Evolutionary conservation across 2,113 vertebrate species (phyloP).

Genomic region (Regulus satrapa): DNA sequence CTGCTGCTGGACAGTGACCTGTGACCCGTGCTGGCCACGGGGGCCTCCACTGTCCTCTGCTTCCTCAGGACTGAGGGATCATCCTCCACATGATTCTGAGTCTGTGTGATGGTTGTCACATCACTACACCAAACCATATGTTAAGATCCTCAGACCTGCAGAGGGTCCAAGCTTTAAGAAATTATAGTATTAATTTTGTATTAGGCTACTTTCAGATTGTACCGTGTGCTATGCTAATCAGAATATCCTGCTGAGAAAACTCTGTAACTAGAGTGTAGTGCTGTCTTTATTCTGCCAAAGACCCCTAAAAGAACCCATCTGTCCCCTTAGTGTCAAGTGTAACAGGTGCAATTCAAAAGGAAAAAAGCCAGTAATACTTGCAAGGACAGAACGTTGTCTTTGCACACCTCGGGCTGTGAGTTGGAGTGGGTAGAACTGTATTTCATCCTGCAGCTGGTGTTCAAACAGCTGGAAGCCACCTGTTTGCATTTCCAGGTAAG

Average conservation of each 20-base stretch:
- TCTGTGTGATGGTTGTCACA: neutral
- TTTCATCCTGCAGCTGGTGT: neutral
- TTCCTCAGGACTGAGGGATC: neutral
- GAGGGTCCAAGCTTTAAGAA: neutral
- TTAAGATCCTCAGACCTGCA: neutral
- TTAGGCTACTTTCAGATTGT: neutral
- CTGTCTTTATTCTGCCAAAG: neutral
- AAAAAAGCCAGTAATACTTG: accelerated
- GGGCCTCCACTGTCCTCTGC: neutral
- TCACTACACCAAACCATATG: neutral
- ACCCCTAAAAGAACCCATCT: neutral
- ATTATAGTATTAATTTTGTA: neutral
- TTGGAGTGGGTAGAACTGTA: neutral
- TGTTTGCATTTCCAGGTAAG: neutral
- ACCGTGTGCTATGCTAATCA: neutral
- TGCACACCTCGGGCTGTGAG: neutral
- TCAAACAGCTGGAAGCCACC: neutral
- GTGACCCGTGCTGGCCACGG: accelerated
- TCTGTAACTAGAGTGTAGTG: neutral
- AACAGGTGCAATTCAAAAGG: neutral
- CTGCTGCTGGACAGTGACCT: neutral
- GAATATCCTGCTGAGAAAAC: neutral
- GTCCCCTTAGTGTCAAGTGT: neutral
- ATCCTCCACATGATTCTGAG: neutral
- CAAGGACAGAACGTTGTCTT: neutral